phyloP scores from a whole-genome alignment of 2,888 invertebrate species.

The Trimorus sp. region DNA sequence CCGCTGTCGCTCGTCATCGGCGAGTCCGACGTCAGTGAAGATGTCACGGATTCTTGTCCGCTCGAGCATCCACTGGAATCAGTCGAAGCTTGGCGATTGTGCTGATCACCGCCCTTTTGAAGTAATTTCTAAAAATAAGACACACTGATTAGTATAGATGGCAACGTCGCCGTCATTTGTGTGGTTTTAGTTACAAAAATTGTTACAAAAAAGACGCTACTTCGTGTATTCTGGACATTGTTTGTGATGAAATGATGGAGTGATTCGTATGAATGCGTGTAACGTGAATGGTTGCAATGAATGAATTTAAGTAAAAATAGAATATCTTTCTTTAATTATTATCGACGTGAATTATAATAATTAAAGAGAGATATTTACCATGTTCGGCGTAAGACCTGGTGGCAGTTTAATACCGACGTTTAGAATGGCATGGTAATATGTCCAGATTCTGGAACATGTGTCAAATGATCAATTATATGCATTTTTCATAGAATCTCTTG shows the following conservation, averaged over 20 bases:
- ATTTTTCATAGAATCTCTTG: no score
- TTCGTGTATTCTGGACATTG: no score
- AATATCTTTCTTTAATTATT: no score
- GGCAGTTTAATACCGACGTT: constrained; percentile 87
- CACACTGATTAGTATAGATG: not conserved
- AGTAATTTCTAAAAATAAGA: constrained; percentile 72
- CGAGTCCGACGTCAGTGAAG: constrained; percentile 83
- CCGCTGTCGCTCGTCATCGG: constrained; percentile 82
- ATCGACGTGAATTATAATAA: no score
- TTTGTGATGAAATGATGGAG: no score
- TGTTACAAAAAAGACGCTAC: no score
- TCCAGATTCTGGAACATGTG: constrained; percentile 82
- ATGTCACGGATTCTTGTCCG: constrained; percentile 84
- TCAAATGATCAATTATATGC: no score
- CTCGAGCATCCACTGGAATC: constrained; percentile 84
- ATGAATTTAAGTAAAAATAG: no score
- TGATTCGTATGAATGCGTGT: no score
- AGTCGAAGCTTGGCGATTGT: constrained; percentile 80
- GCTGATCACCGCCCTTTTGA: constrained; percentile 79
- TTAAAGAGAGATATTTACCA: constrained; percentile 71
- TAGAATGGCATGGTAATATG: constrained; percentile 85
- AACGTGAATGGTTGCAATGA: no score
- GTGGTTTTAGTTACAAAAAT: no score
- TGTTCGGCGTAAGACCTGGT: constrained; percentile 83
- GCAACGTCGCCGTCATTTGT: no score